These are phyloP conservation scores for Mycteria americana DNA, from an alignment of 2,797 vertebrate genomes.

Conservation along the genomic window DNA sequence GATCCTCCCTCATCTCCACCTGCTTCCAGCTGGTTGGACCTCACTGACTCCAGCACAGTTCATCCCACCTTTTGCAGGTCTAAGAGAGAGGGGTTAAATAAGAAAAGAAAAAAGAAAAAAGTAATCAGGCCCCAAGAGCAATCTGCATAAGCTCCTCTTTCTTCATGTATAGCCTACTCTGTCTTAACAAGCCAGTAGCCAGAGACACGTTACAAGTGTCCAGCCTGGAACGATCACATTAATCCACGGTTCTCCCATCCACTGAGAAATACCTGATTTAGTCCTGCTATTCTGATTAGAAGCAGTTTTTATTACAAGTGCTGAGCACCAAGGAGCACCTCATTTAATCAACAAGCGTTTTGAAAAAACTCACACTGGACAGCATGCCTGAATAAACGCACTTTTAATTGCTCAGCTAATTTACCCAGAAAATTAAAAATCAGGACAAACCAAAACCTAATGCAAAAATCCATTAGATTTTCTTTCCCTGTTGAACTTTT, in stretches of 20 bases:
- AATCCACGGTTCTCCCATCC: background rate
- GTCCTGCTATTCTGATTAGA: background rate
- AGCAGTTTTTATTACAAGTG: background rate
- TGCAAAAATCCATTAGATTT: background rate
- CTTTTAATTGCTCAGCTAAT: background rate
- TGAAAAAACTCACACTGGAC: background rate
- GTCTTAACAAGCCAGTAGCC: background rate
- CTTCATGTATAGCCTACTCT: background rate
- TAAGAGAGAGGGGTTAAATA: background rate
- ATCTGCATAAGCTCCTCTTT: constrained; percentile 9
- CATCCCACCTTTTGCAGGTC: background rate
- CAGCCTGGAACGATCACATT: background rate
- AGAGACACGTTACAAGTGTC: background rate
- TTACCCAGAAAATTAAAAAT: background rate
- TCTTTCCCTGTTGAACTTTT: background rate
- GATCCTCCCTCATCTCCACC: background rate
- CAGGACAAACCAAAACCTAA: background rate
- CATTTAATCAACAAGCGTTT: background rate
- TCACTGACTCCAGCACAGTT: background rate
- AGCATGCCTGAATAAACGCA: background rate
- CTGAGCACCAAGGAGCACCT: background rate
- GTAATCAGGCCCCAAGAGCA: background rate
- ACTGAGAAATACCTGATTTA: background rate
- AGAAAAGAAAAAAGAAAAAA: background rate
- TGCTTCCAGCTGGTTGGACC: background rate